These are phyloP conservation scores for Enteromius thamalakanensis DNA, from an alignment of 2,797 vertebrate species.

Conservation along the genomic window DNA sequence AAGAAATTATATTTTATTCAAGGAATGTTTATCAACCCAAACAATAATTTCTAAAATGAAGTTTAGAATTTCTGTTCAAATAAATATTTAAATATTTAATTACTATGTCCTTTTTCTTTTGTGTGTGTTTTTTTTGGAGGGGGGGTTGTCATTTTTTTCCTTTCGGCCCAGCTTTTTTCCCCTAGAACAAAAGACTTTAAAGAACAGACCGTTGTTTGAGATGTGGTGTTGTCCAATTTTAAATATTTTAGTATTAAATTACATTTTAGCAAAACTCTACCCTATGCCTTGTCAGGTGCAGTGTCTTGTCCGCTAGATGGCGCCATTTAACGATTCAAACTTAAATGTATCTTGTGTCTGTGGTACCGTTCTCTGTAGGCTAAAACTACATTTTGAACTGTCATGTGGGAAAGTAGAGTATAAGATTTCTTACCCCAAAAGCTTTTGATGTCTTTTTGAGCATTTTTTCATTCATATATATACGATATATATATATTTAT, in stretches of 20 bases:
- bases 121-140: neutral
- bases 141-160: neutral
- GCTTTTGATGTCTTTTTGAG: neutral
- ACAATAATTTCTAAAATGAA: constrained; percentile 73
- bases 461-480: no score
- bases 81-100: constrained; percentile 78
- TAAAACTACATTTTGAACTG: neutral
- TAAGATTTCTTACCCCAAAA: neutral
- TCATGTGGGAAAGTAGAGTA: neutral
- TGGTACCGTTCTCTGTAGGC: neutral
- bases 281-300: neutral
- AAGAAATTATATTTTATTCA: constrained; percentile 79
- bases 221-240: neutral
- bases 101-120: constrained; percentile 25
- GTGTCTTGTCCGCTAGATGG: neutral
- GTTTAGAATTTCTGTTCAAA: constrained; percentile 76
- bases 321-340: neutral
- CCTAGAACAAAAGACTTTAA: neutral
- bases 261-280: neutral
- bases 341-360: neutral
- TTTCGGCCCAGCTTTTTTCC: neutral
- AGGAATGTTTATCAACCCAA: constrained; percentile 70
- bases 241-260: neutral
- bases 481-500: neutral
- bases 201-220: neutral